A percentile compares a stretch with the other conserved stretches of the same genome.
These are phyloP conservation scores for Parazoanthus swiftii DNA, from an alignment of 92 coral and sea anemone species.

Conservation along the genomic window DNA sequence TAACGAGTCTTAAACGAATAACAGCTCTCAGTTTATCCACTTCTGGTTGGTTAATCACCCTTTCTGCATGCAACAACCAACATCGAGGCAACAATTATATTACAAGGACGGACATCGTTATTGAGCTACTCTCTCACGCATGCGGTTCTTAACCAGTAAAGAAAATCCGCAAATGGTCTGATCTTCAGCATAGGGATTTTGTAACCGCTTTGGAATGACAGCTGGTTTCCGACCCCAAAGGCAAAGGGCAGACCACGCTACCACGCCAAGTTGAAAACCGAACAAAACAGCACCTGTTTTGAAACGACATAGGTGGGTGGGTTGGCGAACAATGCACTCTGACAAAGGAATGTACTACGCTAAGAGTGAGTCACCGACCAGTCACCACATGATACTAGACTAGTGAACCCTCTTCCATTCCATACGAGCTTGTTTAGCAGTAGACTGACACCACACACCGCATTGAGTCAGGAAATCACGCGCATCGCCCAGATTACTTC, in stretches of 20 bases:
- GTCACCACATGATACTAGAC: neutral
- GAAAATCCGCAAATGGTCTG: neutral
- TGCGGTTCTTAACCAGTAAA: neutral
- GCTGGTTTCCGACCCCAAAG: conserved; percentile 11
- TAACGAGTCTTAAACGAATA: neutral
- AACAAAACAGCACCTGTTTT: conserved; percentile 42
- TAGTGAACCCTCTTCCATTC: neutral
- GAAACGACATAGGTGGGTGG: neutral
- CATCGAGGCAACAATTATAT: neutral
- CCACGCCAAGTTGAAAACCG: neutral
- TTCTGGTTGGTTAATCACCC: neutral
- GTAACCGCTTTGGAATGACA: neutral
- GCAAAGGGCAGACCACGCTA: neutral
- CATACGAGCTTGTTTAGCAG: neutral
- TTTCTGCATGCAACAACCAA: neutral
- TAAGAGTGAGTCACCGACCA: neutral
- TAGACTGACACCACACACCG: too few relatives aligned
- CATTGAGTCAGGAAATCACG: neutral
- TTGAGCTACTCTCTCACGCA: neutral
- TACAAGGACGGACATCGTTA: neutral
- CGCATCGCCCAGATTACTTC: neutral
- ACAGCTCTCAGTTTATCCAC: neutral
- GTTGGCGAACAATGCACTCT: conserved; percentile 7
- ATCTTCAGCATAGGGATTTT: neutral
- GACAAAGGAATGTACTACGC: conserved; percentile 17